Evolutionary conservation across 2,888 invertebrate genomes (phyloP).

Genomic region (Chrysolina haemoptera): DNA sequence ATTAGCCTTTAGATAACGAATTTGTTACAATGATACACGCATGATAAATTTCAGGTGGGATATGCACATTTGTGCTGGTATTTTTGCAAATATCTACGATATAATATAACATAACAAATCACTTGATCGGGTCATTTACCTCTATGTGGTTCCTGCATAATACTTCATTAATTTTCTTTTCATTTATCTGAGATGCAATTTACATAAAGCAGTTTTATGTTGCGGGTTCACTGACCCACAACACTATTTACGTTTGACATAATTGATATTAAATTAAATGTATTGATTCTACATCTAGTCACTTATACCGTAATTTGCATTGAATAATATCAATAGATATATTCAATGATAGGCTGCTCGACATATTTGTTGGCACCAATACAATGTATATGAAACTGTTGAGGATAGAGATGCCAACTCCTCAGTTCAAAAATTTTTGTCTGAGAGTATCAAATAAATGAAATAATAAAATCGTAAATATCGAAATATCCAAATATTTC

Average conservation of each 20-base stretch:
- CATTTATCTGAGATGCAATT: conserved; percentile 44
- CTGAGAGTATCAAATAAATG: no score
- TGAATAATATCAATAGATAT: not conserved
- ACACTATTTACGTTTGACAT: conserved; percentile 47
- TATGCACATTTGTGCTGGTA: conserved; percentile 41
- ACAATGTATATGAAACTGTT: not conserved
- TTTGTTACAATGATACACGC: conserved; percentile 39
- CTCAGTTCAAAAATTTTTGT: no score
- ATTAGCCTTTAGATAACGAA: conserved; percentile 43
- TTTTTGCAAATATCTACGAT: conserved; percentile 39
- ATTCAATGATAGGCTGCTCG: conserved; percentile 1
- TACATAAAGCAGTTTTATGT: conserved; percentile 42
- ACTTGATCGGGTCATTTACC: conserved; percentile 51
- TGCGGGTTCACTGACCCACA: conserved; percentile 47
- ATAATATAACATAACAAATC: conserved; percentile 41
- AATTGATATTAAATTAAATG: conserved; percentile 37
- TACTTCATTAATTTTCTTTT: conserved; percentile 44
- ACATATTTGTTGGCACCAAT: not conserved
- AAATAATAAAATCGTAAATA: no score
- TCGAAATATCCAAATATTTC: no score
- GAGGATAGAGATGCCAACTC: no score
- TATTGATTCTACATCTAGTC: conserved; percentile 26
- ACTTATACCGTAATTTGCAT: conserved; percentile 6
- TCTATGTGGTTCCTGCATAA: conserved; percentile 39
- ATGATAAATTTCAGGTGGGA: conserved; percentile 44